Percentiles rank a stretch among this genome's conserved stretches.
Evolutionary conservation across 2,888 invertebrate genomes (phyloP).

Genomic region (Mythimna albipuncta): DNA sequence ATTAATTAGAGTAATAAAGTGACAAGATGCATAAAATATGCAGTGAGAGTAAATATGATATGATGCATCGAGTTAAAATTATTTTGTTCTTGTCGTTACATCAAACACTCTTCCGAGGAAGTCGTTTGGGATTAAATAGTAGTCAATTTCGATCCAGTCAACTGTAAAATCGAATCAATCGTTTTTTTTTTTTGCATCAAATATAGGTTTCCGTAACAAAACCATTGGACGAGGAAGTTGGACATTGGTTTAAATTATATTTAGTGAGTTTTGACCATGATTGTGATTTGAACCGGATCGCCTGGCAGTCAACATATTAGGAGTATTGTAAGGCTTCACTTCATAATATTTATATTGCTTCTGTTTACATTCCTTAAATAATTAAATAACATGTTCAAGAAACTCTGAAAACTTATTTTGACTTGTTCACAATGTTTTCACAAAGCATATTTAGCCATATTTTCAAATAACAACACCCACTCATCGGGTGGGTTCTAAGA

Average conservation of each 20-base stretch:
- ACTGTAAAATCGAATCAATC: constrained; percentile 73
- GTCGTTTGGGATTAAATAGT: constrained; percentile 45
- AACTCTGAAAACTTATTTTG: constrained; percentile 17
- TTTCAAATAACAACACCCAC: constrained; percentile 36
- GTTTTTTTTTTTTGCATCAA: constrained; percentile 63
- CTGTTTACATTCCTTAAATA: constrained; percentile 7
- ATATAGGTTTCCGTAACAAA: constrained; percentile 66
- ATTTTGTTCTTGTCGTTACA: constrained; percentile 3
- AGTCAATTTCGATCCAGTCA: constrained; percentile 64
- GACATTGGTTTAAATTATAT: constrained; percentile 49
- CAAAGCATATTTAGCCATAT: constrained; percentile 20
- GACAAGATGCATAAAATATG: background rate
- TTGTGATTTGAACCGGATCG: constrained; percentile 27
- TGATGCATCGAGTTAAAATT: background rate
- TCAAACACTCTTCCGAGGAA: constrained; percentile 60
- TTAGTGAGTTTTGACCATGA: constrained; percentile 47
- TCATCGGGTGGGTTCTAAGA: constrained; percentile 52
- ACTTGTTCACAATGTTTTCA: constrained; percentile 27
- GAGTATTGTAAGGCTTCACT: background rate
- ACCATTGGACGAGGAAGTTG: constrained; percentile 68
- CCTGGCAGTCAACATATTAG: constrained; percentile 2
- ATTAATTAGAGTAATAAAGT: background rate
- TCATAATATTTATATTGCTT: background rate
- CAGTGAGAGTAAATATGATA: background rate
- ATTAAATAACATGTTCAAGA: constrained; percentile 24